Evolutionary conservation across 2,888 invertebrate species (phyloP).

Genomic region (Margaritifera margaritifera): DNA sequence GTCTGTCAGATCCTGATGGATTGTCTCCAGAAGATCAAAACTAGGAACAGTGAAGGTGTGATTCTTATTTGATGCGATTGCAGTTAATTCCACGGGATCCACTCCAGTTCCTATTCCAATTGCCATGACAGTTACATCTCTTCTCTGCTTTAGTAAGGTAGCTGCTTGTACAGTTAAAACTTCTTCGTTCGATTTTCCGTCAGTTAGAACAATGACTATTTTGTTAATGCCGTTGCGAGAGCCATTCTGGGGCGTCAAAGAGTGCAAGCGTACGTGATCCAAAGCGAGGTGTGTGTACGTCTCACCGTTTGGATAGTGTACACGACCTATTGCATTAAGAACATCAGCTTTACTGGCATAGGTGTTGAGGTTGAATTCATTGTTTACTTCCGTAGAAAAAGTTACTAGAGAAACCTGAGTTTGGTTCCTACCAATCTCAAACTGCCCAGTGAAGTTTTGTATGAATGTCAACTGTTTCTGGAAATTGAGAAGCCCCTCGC

Average conservation of each 20-base stretch:
- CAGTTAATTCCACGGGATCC: constrained; percentile 42
- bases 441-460: constrained; percentile 21
- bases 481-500: constrained; percentile 30
- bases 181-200: constrained; percentile 26
- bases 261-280: neutral
- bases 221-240: constrained; percentile 27
- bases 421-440: constrained; percentile 28
- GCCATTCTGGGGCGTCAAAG: constrained; percentile 1
- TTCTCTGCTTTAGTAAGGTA: neutral
- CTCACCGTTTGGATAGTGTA: constrained; percentile 16
- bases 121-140: constrained; percentile 41
- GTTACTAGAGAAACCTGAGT: constrained; percentile 32
- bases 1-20: constrained; percentile 41
- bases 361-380: constrained; percentile 29
- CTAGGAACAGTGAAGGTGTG: constrained; percentile 42
- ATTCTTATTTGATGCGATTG: constrained; percentile 43
- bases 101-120: constrained; percentile 54
- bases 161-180: constrained; percentile 4
- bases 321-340: no score
- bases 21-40: constrained; percentile 45
- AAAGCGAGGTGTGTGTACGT: constrained; percentile 28
- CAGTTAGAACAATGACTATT: constrained; percentile 39
- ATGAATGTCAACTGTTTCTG: constrained; percentile 35
- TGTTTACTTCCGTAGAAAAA: constrained; percentile 24
- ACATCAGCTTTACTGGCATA: no score